These are phyloP conservation scores for Platyscapa corneri DNA, from an alignment of 1,140 invertebrate genomes.

Conservation along the genomic window DNA sequence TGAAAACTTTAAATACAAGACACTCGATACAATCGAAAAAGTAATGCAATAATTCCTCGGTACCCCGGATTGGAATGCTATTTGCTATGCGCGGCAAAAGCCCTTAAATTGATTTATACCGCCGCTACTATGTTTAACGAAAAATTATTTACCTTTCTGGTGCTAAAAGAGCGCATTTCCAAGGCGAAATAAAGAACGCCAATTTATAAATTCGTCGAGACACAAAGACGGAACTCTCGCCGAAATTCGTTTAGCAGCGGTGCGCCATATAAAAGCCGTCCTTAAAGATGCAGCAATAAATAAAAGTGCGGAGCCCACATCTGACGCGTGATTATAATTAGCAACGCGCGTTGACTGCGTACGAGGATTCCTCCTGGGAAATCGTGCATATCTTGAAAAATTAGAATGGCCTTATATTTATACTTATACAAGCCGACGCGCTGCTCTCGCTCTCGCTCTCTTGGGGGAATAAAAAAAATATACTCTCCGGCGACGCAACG, in stretches of 20 bases:
- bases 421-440: constrained; percentile 13
- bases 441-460: no score
- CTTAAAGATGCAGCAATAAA: constrained; percentile 30
- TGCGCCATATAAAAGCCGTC: constrained; percentile 20
- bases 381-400: constrained; percentile 63
- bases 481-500: neutral
- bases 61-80: neutral
- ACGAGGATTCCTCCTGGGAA: constrained; percentile 57
- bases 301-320: constrained; percentile 26
- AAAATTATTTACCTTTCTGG: neutral
- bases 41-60: no score
- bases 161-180: neutral
- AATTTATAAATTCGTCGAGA: constrained; percentile 12
- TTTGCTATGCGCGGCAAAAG: neutral
- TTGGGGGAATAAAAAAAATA: constrained; percentile 33
- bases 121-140: neutral
- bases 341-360: constrained; percentile 27
- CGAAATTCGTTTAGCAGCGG: neutral
- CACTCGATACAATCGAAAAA: no score
- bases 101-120: constrained; percentile 4
- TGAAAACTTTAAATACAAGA: no score
- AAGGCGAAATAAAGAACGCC: neutral
- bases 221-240: neutral
- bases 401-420: constrained; percentile 58
- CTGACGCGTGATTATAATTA: constrained; percentile 56